Base-by-base conservation (phyloP, 2,113 vertebrate species). In the Amia ocellicauda region DNA sequence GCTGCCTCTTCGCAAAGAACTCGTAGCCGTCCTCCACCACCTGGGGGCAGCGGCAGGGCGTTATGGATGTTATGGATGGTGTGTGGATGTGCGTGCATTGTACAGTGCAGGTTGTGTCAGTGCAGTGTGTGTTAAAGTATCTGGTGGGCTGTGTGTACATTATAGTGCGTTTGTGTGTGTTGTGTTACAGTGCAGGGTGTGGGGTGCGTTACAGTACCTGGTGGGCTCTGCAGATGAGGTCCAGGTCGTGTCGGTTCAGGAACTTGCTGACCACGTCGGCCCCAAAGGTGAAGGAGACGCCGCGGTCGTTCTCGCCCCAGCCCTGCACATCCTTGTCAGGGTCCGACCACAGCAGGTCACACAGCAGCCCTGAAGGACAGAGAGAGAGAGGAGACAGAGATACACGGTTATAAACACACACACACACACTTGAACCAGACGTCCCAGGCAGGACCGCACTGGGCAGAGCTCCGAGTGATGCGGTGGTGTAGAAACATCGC, bases 221-320 rank as follows among this genome's bases (percentile, higher is more conserved):
- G 86, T 97, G 94, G 78, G 94, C 94, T 87, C 94, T 89, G 83
- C 94, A 97, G 85, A 97, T 97, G 72, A 97, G 91, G 80, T 97
- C 94, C 86, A 97, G 87, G 81, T 97, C 94, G 20, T 97, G 94
- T 61, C 94, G 93, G 85, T 97, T 97, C 69, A 97, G 90, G 83
- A 97, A 97, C 90, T 97, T 97, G 89, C 94, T 97, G 87, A 97
- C 94, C 70, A 97, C 94, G 55, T 97, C 94, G 36, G 94, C 94
- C 63, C 94, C 94, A 52, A 97, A 97, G 28, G 94, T 97, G 74
- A 97, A 97, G 49, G 92, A 95, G 60, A 95, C 93, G 2, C 94
- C 93, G 54, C 92, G 93, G 79, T 94, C 90, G 60, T 95, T 94
- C 83, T 96, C 94, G 43, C 93, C 93, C 94, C 94, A 97, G 68